These are phyloP conservation scores for Hippocampus guttulatus DNA, from an alignment of 2,113 vertebrate genomes.

Conservation along the genomic window DNA sequence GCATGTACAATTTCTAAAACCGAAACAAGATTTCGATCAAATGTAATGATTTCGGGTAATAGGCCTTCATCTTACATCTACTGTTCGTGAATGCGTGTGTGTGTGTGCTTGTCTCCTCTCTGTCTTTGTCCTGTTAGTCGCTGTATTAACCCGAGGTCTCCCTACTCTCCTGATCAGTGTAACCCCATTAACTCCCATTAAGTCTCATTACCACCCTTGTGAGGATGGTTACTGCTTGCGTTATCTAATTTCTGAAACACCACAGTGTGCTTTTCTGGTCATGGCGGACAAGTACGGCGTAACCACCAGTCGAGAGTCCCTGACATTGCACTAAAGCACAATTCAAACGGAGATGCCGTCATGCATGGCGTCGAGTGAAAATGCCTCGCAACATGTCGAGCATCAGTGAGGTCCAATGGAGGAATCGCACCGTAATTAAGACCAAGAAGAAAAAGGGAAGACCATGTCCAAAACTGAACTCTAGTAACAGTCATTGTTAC, in stretches of 20 bases:
- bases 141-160: conserved; percentile 59
- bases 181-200: conserved; percentile 70
- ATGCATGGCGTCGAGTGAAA: neutral
- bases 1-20: conserved; percentile 51
- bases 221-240: conserved; percentile 46
- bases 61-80: neutral
- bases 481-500: too few relatives aligned
- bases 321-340: neutral
- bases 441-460: neutral
- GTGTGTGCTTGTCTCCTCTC: neutral
- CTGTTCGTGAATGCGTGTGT: neutral
- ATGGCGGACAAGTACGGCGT: conserved; percentile 15
- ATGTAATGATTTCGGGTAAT: conserved; percentile 37
- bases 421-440: too few relatives aligned
- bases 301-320: neutral
- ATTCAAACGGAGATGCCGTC: neutral
- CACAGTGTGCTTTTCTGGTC: conserved; percentile 32
- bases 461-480: neutral
- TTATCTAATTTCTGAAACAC: conserved; percentile 55
- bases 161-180: conserved; percentile 52
- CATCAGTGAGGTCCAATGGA: too few relatives aligned
- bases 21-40: conserved; percentile 17
- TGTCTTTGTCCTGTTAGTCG: conserved; percentile 54
- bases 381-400: too few relatives aligned
- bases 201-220: conserved; percentile 53